These are phyloP conservation scores for Poecilia latipinna DNA, from an alignment of 2,113 vertebrate species.

Conservation along the genomic window DNA sequence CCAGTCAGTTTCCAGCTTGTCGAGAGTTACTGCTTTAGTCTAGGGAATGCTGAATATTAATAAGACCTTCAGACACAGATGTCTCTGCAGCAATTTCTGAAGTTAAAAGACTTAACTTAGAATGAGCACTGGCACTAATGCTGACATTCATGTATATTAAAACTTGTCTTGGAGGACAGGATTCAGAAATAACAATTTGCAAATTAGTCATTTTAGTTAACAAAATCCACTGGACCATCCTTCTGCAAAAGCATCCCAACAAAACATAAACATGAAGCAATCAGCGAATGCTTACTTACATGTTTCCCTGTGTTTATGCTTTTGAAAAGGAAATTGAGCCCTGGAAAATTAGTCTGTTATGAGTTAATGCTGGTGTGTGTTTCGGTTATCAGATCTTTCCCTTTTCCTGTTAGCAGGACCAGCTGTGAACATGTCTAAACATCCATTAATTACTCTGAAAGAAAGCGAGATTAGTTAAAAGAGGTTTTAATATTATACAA, in stretches of 20 bases:
- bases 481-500: not conserved
- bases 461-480: conserved; percentile 5
- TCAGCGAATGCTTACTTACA: not conserved
- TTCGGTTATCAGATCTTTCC: conserved; percentile 59
- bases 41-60: conserved; percentile 46
- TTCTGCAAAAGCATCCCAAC: not conserved
- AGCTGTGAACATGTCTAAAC: conserved; percentile 36
- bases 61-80: conserved; percentile 35
- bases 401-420: conserved; percentile 47
- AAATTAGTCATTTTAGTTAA: not conserved
- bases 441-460: conserved; percentile 3
- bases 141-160: conserved; percentile 51
- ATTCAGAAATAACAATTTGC: conserved; percentile 16
- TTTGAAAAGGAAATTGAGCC: conserved; percentile 45
- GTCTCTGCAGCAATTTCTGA: conserved; percentile 54
- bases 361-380: conserved; percentile 31
- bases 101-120: conserved; percentile 53
- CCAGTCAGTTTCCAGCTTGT: not conserved
- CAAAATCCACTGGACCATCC: not conserved
- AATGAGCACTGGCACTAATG: conserved; percentile 46
- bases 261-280: conserved; percentile 21
- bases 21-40: conserved; percentile 14
- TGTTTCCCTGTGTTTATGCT: conserved; percentile 18
- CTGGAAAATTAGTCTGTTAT: conserved; percentile 50
- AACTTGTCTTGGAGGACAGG: conserved; percentile 27